phyloP scores from a whole-genome alignment of 2,797 vertebrate genomes.

The Kryptolebias ocellatus region DNA sequence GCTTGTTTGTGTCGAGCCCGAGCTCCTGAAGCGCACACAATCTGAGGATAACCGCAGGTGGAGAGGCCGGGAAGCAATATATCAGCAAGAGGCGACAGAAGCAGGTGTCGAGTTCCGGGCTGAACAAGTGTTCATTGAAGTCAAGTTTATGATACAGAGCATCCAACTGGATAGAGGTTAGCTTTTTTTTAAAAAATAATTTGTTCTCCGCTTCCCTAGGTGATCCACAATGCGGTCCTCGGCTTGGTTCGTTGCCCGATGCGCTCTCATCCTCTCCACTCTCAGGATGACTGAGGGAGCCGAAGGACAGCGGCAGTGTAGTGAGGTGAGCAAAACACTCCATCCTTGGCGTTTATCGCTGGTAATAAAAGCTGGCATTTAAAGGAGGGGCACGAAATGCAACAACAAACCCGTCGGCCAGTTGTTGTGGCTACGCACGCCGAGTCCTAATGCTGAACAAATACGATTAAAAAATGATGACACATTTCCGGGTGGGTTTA shows the following conservation, averaged over 20 bases:
- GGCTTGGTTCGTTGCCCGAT: slow-evolving; percentile 59
- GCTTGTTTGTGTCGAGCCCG: slow-evolving; percentile 17
- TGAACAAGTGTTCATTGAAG: background rate
- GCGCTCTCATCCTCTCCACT: slow-evolving; percentile 69
- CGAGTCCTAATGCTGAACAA: slow-evolving; percentile 1
- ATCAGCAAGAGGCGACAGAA: slow-evolving; percentile 11
- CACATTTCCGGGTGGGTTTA: slow-evolving; percentile 31
- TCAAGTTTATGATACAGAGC: background rate
- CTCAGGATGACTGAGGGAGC: slow-evolving; percentile 56
- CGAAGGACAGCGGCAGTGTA: slow-evolving; percentile 71
- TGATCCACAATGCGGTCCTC: slow-evolving; percentile 65
- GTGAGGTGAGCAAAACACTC: slow-evolving; percentile 75
- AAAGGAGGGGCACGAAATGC: background rate
- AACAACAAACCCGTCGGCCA: background rate
- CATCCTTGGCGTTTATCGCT: background rate
- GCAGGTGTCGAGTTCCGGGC: slow-evolving; percentile 20
- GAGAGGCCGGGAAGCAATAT: slow-evolving; percentile 42
- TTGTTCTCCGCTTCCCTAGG: background rate
- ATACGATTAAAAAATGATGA: slow-evolving; percentile 44
- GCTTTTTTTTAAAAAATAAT: background rate
- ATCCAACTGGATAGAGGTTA: slow-evolving; percentile 3
- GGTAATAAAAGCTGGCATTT: background rate
- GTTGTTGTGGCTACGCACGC: background rate
- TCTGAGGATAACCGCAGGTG: slow-evolving; percentile 73
- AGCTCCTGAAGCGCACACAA: slow-evolving; percentile 39